Evolutionary conservation across 2,888 invertebrate genomes (phyloP).

Genomic region (Lasioglossum marginatum): DNA sequence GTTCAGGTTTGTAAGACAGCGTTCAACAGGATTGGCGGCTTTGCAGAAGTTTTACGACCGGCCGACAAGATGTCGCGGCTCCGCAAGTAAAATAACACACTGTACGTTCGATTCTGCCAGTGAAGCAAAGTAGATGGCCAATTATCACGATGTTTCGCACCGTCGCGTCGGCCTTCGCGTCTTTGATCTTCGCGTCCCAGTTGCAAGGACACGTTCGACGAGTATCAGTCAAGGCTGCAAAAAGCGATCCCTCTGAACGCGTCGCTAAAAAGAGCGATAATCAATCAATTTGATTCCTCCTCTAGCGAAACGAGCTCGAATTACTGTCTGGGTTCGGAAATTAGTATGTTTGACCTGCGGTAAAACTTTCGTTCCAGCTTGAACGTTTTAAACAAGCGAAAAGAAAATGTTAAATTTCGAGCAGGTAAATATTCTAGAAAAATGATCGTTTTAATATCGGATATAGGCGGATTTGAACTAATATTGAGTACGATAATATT

Average conservation of each 20-base stretch:
- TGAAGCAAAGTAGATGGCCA: not conserved
- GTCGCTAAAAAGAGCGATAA: slow-evolving; percentile 30
- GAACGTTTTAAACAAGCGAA: slow-evolving; percentile 25
- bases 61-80: not conserved
- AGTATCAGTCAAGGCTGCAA: not conserved
- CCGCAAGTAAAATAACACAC: not conserved
- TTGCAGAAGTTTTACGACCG: slow-evolving; percentile 66
- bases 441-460: too few relatives aligned
- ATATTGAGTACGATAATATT: too few relatives aligned
- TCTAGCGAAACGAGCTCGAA: slow-evolving; percentile 37
- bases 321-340: not conserved
- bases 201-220: not conserved
- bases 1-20: not conserved
- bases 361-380: not conserved
- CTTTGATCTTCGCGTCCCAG: not conserved
- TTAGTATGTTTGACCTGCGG: not conserved
- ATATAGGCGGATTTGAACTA: too few relatives aligned
- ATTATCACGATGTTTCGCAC: not conserved
- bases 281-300: slow-evolving; percentile 42
- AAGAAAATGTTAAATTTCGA: too few relatives aligned
- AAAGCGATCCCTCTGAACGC: not conserved
- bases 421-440: too few relatives aligned
- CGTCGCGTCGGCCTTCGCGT: not conserved
- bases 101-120: not conserved
- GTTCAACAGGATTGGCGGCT: slow-evolving; percentile 60